A percentile compares a stretch with the other conserved stretches of the same genome.
These are phyloP conservation scores for Bubalus kerabau DNA, from an alignment of 2,113 vertebrate genomes.

Conservation along the genomic window DNA sequence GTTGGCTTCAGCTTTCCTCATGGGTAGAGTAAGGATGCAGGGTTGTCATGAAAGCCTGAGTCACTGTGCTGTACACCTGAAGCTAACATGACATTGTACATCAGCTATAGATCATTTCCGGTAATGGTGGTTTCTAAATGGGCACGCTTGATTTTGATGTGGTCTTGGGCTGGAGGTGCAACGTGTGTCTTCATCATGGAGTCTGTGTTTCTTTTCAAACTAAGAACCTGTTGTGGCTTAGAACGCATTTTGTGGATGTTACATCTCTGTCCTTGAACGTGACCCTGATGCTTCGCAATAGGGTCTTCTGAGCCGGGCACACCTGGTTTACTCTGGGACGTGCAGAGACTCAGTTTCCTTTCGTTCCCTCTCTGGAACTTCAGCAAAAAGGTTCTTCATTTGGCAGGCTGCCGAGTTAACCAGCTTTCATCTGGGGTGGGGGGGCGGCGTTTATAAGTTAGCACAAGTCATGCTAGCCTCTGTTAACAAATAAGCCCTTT, in stretches of 20 bases:
- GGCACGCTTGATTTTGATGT: neutral
- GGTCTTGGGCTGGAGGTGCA: neutral
- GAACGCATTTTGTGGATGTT: neutral
- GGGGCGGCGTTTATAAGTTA: neutral
- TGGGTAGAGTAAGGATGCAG: neutral
- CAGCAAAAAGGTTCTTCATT: neutral
- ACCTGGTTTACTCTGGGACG: neutral
- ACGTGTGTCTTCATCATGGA: neutral
- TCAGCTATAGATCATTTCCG: neutral
- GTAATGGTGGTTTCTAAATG: neutral
- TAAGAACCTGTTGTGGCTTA: neutral
- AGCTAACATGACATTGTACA: neutral
- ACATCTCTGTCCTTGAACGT: neutral
- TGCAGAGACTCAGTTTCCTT: neutral
- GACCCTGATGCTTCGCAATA: neutral
- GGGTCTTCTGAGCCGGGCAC: neutral
- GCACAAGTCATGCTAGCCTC: neutral
- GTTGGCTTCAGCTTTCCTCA: neutral
- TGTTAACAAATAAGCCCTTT: neutral
- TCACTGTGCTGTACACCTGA: neutral
- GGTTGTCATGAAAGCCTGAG: fast-evolving
- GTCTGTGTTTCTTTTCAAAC: neutral
- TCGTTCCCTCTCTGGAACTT: neutral
- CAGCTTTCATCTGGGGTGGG: neutral
- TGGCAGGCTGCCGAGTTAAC: neutral